A percentile compares a stretch with the other conserved stretches of the same genome.
Conservation (phyloP, 2,888 invertebrate species). For the Cantharis rustica region DNA sequence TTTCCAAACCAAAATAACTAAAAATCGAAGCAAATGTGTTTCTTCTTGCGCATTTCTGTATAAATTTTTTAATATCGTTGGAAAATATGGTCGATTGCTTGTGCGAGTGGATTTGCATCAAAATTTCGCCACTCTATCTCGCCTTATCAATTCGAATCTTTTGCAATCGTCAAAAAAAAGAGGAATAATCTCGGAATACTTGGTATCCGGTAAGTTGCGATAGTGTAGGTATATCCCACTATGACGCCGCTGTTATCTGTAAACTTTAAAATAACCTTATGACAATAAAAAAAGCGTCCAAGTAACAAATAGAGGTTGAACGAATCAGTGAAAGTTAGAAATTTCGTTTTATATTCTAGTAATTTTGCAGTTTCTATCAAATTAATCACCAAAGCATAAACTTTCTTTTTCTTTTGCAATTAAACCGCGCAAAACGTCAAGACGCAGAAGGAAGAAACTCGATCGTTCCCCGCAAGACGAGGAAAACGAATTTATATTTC, state of each 20-base stretch:
- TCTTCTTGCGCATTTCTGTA: background rate
- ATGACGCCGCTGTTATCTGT: background rate
- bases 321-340: constrained; percentile 9
- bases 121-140: background rate
- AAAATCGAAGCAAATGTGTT: too few species aligned
- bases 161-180: background rate
- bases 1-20: background rate
- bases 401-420: constrained; percentile 4
- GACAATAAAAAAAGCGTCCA: background rate
- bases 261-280: background rate
- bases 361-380: constrained; percentile 9
- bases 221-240: background rate
- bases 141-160: background rate
- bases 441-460: background rate
- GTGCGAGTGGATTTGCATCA: background rate
- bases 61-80: background rate
- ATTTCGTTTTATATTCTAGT: constrained; percentile 6
- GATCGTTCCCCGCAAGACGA: background rate
- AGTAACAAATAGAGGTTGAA: background rate
- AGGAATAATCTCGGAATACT: background rate
- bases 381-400: background rate
- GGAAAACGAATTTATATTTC: background rate
- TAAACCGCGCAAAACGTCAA: background rate
- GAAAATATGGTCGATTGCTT: background rate
- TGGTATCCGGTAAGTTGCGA: background rate